Evolutionary conservation across 1,140 invertebrate genomes (phyloP), one percentile per base, ranked within the genome.

Genomic region (Carcinoscorpius rotundicauda): DNA sequence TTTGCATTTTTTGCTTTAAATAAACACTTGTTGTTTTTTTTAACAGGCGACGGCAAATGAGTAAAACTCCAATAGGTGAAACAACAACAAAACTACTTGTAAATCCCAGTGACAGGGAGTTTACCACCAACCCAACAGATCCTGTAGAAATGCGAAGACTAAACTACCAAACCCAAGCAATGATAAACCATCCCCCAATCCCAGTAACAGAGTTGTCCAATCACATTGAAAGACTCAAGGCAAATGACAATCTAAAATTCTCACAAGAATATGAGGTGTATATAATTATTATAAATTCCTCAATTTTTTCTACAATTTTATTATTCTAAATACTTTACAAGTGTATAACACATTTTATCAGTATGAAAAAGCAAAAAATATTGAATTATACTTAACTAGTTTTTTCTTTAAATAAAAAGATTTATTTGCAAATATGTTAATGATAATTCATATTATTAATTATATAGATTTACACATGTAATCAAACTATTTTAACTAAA

Each of bases 221-320:
- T 76, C 95, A 99, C 75, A 97, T 99, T 64, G 96, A 99, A 66
- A 83, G 87, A 69, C 82, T 99, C 4, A 98, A 98, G 81, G 82
- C 88, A 51, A 97, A 95, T 73, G 96, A 98, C 79, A 98, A 98
- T 83, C 82, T 92, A 9, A 95, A 97, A 77, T 99, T 99, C 78
- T 93, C 91, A 51, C 91, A 95, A 76, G 92, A 95, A 75, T 95
- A 95, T 74, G 91, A 96, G 65, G 68, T 66, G 60, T n/a, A 8
- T 29, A 3, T 11, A 5, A 60, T 55, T 8, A 6, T 55, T 6
- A 55, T 8, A 8, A 55, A 1, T 55, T 8, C 6, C 6, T n/a
- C n/a, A 55, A 55, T 1, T 55, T 55, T 55, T 55, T 55, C 65
- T 68, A 66, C 0, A 4, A 68, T 10, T 9, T 51, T 58, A 55